Evolutionary conservation across 1,140 invertebrate species (phyloP).

Genomic region (Aricia agestis): DNA sequence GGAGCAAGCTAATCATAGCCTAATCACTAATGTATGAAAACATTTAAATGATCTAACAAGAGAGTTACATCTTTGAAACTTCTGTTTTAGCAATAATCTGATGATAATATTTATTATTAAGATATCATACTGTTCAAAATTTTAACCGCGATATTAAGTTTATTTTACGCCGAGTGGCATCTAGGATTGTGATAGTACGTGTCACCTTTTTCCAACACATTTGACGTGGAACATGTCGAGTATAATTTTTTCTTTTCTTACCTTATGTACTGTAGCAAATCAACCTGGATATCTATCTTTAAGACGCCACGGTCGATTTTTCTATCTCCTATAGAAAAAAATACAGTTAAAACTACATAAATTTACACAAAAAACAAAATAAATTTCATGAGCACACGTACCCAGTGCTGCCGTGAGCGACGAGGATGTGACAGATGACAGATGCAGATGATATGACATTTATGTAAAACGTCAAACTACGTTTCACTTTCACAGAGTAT

Average conservation of each 20-base stretch:
- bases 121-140: background rate
- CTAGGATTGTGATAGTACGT: conserved; percentile 67
- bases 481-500: conserved; percentile 18
- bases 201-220: conserved; percentile 75
- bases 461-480: conserved; percentile 11
- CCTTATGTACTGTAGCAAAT: conserved; percentile 71
- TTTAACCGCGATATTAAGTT: background rate
- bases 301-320: conserved; percentile 61
- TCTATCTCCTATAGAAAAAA: conserved; percentile 57
- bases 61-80: background rate
- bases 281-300: conserved; percentile 60
- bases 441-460: conserved; percentile 16
- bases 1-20: no score
- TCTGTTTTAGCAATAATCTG: background rate
- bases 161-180: conserved; percentile 25
- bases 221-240: conserved; percentile 69
- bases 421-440: conserved; percentile 35
- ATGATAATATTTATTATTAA: background rate
- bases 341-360: conserved; percentile 37
- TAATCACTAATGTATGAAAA: no score
- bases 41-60: background rate
- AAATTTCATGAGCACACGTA: conserved; percentile 44
- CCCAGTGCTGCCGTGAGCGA: conserved; percentile 57
- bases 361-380: conserved; percentile 43
- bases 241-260: conserved; percentile 51